These are phyloP conservation scores for Australoheros facetus DNA, from an alignment of 2,797 vertebrate species.

Conservation along the genomic window DNA sequence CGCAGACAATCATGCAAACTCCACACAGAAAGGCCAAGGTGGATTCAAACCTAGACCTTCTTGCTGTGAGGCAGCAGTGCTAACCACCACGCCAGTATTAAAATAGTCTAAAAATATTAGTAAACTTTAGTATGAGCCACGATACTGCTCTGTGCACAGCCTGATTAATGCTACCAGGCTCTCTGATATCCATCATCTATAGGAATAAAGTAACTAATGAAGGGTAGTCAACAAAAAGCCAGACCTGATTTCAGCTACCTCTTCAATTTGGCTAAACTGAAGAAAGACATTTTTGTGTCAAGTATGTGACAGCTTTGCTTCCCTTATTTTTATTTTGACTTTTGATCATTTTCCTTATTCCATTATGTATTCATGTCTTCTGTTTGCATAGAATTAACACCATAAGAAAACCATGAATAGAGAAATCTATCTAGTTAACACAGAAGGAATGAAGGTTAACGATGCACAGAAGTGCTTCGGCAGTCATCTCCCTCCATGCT, in stretches of 20 bases:
- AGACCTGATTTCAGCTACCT: background rate
- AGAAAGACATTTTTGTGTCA: background rate
- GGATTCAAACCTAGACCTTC: too few relatives aligned
- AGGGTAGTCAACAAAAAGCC: background rate
- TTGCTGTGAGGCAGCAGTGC: too few relatives aligned
- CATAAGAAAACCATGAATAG: background rate
- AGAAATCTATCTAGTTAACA: conserved; percentile 19
- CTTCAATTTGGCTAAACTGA: background rate
- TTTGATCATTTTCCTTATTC: conserved; percentile 1
- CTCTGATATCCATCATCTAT: background rate
- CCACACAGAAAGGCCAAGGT: too few relatives aligned
- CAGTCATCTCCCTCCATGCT: conserved; percentile 6
- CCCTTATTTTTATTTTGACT: background rate
- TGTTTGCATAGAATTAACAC: background rate
- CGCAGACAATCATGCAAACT: too few relatives aligned
- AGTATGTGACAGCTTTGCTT: conserved; percentile 16
- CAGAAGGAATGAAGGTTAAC: conserved; percentile 29
- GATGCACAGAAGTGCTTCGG: conserved; percentile 2
- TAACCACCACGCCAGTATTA: too few relatives aligned
- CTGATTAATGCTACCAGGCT: background rate
- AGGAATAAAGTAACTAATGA: background rate
- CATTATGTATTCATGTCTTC: conserved; percentile 32
- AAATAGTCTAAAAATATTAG: background rate
- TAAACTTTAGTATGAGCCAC: background rate
- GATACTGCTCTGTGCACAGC: background rate